Base-by-base conservation (phyloP, 2,113 vertebrate genomes). In the Gambusia affinis region DNA sequence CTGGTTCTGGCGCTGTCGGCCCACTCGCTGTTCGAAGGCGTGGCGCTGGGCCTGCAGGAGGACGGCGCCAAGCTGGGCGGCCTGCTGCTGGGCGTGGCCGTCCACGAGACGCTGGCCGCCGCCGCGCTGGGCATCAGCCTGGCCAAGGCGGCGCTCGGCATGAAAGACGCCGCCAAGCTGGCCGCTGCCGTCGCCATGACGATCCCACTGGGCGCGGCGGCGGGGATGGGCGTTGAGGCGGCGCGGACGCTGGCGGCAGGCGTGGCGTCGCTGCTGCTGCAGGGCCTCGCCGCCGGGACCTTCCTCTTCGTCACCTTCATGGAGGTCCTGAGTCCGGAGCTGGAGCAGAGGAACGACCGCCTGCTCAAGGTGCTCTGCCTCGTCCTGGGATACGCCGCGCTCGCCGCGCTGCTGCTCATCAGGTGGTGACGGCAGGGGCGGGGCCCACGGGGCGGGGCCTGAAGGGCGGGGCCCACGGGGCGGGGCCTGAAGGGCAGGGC, bases 231-330 rank as follows among this genome's bases (percentile, higher is more conserved):
- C 70, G 96, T 98, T 0, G 89, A 98, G 92, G 96, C 95, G 1
- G 83, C 92, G 0, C 93, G 85, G 12, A 95, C 82, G 0, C 3
- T 95, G 19, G 93, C 95, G 3, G 91, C 95, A 79, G 75, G 64
- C 31, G 33, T 97, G 0, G 80, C 88, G 0, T 98, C 97, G 0
- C 94, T 95, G 75, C 91, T 98, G 64, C 93, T 98, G 65, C 98
- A 99, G 79, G 97, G 98, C 19, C 0, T 97, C 0, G 95, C 97
- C 0, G 96, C 93, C 0, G 98, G 98, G 19, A 98, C 97, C 1
- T 98, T 98, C 88, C 92, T 99, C 12, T 98, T 98, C 1, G 79
- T 98, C 80, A 96, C 96, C 51, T 98, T 98, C 92, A 95, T 98
- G 1, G 97, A 99, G 93, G 96, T 99, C 80, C 91, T 99, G 39